Conservation (phyloP, 2,888 invertebrate species). For the Aporophyla lueneburgensis region DNA sequence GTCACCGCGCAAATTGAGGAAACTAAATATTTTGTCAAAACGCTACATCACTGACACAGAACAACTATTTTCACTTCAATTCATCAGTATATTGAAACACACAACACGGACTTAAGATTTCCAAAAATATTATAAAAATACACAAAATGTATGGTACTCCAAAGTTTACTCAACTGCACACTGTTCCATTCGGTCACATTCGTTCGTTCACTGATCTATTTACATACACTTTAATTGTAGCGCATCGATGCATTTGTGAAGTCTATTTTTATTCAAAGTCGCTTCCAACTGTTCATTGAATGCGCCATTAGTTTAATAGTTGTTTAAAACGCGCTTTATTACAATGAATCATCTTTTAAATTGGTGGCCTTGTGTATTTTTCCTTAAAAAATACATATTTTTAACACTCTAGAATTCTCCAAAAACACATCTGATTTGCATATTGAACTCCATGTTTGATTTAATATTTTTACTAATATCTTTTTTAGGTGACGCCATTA, state of each 20-base stretch:
- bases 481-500: slow-evolving; percentile 9
- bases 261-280: slow-evolving; percentile 68
- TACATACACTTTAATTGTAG: slow-evolving; percentile 78
- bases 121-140: slow-evolving; percentile 17
- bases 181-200: slow-evolving; percentile 59
- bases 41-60: slow-evolving; percentile 27
- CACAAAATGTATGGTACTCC: slow-evolving; percentile 31
- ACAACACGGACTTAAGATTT: not conserved
- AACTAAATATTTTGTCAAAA: slow-evolving; percentile 42
- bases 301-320: slow-evolving; percentile 53
- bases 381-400: slow-evolving; percentile 13
- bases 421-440: slow-evolving; percentile 18
- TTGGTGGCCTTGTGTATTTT: slow-evolving; percentile 47
- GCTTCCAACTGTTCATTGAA: slow-evolving; percentile 50
- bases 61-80: slow-evolving; percentile 10
- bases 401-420: not conserved
- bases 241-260: slow-evolving; percentile 72
- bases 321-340: slow-evolving; percentile 52
- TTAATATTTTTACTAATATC: not conserved
- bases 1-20: slow-evolving; percentile 45
- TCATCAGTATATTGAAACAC: not conserved
- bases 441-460: not conserved
- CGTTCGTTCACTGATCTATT: slow-evolving; percentile 75
- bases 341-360: slow-evolving; percentile 34
- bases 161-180: slow-evolving; percentile 59